Base-by-base conservation (phyloP, 2,888 invertebrate species). In the Dicyrtomina minuta region DNA sequence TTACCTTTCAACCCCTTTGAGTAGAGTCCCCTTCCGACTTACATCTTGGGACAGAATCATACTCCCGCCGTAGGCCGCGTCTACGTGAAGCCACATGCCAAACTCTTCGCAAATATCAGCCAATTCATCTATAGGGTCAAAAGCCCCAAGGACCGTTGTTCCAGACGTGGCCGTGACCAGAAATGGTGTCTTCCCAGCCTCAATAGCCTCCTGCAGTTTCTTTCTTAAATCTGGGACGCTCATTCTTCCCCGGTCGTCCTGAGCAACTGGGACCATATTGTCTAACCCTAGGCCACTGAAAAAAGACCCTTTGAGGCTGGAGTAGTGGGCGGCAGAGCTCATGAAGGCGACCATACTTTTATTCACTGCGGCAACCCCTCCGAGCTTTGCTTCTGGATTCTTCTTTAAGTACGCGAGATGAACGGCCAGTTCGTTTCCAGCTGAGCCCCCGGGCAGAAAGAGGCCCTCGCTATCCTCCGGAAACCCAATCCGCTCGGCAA, bases 91-190 rank as follows among this genome's bases (percentile, higher is more conserved):
- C n/a, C n/a, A n/a, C n/a, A n/a, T n/a, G 95, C 0, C 93, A 93
- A 80, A 95, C 95, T 89, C 88, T 77, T 87, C 83, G 80, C 94
- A 94, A 17, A 94, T 79, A 41, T 85, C 86, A 0, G 90, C 88
- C 62, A 94, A 88, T 20, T 86, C 83, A n/a, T 93, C n/a, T n/a
- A n/a, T n/a, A n/a, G n/a, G n/a, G n/a, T n/a, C n/a, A n/a, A n/a
- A n/a, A n/a, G n/a, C n/a, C n/a, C n/a, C n/a, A n/a, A n/a, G n/a
- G n/a, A n/a, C n/a, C n/a, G n/a, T n/a, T n/a, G n/a, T n/a, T n/a
- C 0, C 95, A 6, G 20, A 5, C 4, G 61, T 61, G 10, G 61
- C 61, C 4, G 13, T 5, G 4, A 61, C 61, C 5, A 39, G 44
- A 20, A 43, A 61, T 2, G 61, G 61, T 4, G 20, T 22, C 24